Evolutionary conservation across 2,797 vertebrate species (phyloP).

Genomic region (Oryzias dopingdopingensis): DNA sequence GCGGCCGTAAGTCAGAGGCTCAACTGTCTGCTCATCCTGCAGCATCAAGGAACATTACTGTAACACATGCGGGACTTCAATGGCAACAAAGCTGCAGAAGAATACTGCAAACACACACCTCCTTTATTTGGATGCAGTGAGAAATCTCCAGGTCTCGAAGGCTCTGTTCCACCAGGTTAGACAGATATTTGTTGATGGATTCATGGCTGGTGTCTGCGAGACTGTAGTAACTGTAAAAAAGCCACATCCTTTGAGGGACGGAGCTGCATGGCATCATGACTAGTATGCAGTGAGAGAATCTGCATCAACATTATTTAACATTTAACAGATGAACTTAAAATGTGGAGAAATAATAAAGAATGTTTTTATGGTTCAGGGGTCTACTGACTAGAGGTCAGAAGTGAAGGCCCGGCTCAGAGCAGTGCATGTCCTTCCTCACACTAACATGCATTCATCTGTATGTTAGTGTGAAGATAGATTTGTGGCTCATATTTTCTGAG

Average conservation of each 20-base stretch:
- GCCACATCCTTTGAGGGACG: background rate
- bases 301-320: too few relatives aligned
- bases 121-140: conserved; percentile 90
- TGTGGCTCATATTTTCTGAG: too few relatives aligned
- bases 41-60: background rate
- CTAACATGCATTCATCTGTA: too few relatives aligned
- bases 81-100: background rate
- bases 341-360: too few relatives aligned
- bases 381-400: too few relatives aligned
- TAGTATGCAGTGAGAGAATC: too few relatives aligned
- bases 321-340: too few relatives aligned
- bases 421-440: too few relatives aligned
- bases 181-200: conserved; percentile 91
- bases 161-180: conserved; percentile 87
- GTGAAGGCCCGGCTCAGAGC: too few relatives aligned
- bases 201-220: conserved; percentile 90
- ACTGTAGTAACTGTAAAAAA: conserved; percentile 87
- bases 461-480: too few relatives aligned
- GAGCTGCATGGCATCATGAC: background rate
- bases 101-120: conserved; percentile 75
- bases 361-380: too few relatives aligned
- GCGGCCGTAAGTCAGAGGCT: conserved; percentile 86
- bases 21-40: conserved; percentile 87
- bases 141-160: conserved; percentile 90
- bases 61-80: background rate